These are phyloP conservation scores for Tricholauxania praeusta DNA, from an alignment of 2,888 invertebrate genomes.

Conservation along the genomic window DNA sequence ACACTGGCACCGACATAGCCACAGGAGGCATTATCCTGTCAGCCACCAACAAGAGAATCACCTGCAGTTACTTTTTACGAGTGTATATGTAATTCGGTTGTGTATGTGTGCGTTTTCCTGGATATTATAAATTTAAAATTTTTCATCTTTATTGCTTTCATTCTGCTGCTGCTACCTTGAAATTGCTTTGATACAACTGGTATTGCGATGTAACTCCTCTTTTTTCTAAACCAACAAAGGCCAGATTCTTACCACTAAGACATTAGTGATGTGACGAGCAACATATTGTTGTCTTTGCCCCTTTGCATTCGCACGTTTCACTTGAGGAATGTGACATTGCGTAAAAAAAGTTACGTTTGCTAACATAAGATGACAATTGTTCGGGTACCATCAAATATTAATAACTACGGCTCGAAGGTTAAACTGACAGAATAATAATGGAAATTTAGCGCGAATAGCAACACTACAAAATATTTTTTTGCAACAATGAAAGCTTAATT, in stretches of 20 bases:
- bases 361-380: too few species aligned
- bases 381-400: conserved; percentile 19
- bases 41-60: conserved; percentile 25
- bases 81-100: not conserved
- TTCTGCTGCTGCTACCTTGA: not conserved
- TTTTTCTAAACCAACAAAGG: not conserved
- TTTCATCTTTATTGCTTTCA: not conserved
- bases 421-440: not conserved
- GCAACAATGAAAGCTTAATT: too few species aligned
- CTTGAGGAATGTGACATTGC: not conserved
- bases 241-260: not conserved
- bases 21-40: conserved; percentile 23
- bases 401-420: conserved; percentile 10
- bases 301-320: conserved; percentile 1
- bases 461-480: not conserved
- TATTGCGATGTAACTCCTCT: too few species aligned
- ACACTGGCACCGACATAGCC: not conserved
- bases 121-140: conserved; percentile 20
- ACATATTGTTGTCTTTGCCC: not conserved
- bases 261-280: not conserved
- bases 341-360: not conserved
- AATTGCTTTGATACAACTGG: not conserved
- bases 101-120: conserved; percentile 22
- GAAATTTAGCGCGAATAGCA: not conserved
- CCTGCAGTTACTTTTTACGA: conserved; percentile 48